Evolutionary conservation across 2,113 vertebrate species (phyloP).

Genomic region (Euleptes europaea): DNA sequence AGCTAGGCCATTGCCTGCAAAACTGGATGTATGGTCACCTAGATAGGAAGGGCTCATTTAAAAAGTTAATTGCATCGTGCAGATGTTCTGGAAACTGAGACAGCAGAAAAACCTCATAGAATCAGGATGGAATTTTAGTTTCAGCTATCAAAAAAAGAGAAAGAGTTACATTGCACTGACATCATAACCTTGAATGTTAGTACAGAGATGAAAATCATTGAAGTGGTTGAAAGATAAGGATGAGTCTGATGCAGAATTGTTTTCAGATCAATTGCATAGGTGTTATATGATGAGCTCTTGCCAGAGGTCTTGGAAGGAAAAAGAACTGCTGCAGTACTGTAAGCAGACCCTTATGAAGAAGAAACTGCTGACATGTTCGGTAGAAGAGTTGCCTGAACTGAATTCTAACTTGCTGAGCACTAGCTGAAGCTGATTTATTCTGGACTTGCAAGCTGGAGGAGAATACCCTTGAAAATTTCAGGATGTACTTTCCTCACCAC

Average conservation of each 20-base stretch:
- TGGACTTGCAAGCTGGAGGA: neutral
- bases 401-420: neutral
- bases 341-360: neutral
- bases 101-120: neutral
- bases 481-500: neutral
- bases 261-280: too few relatives aligned
- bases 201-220: neutral
- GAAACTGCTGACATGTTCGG: neutral
- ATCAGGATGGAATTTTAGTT: neutral
- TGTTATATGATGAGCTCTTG: too few relatives aligned
- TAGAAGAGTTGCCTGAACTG: neutral
- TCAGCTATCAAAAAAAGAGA: neutral
- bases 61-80: neutral
- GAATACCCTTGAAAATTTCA: neutral
- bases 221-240: neutral
- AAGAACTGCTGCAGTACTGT: neutral
- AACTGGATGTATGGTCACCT: neutral
- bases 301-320: neutral
- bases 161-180: neutral
- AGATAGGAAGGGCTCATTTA: neutral
- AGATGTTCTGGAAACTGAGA: neutral
- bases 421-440: neutral
- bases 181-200: neutral
- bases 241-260: neutral
- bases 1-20: neutral